Evolutionary conservation across 2,888 invertebrate species (phyloP).

Genomic region (Drosophila limbata): DNA sequence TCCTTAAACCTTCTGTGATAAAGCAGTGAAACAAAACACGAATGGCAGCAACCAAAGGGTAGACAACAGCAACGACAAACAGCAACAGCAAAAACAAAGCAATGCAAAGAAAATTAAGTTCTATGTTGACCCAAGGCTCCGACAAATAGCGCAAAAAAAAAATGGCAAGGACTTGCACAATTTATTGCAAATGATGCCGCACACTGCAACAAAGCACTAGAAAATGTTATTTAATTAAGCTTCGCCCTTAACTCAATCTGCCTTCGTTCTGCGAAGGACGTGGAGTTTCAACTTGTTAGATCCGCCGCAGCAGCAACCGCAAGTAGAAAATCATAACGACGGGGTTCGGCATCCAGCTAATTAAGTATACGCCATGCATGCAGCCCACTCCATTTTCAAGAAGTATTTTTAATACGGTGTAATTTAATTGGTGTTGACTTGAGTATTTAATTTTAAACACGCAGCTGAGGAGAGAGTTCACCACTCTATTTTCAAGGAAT

Average conservation of each 20-base stretch:
- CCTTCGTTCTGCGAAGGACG: slow-evolving; percentile 7
- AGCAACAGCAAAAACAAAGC: slow-evolving; percentile 7
- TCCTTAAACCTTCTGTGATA: slow-evolving; percentile 53
- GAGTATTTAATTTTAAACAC: not conserved
- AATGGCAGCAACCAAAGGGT: slow-evolving; percentile 41
- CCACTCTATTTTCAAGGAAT: slow-evolving; percentile 4
- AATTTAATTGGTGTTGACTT: slow-evolving; percentile 9
- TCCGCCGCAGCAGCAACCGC: slow-evolving; percentile 26
- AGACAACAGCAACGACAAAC: slow-evolving; percentile 12
- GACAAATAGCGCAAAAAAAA: slow-evolving; percentile 23
- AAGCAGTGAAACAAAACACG: slow-evolving; percentile 52
- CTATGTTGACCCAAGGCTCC: slow-evolving; percentile 48
- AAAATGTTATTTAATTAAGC: slow-evolving; percentile 66
- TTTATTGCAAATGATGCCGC: slow-evolving; percentile 55
- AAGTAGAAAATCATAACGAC: slow-evolving; percentile 24
- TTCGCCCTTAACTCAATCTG: slow-evolving; percentile 1
- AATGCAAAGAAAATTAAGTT: slow-evolving; percentile 48
- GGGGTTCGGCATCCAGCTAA: slow-evolving; percentile 50
- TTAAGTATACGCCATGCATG: slow-evolving; percentile 63
- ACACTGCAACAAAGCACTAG: slow-evolving; percentile 29
- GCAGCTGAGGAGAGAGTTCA: slow-evolving; percentile 3
- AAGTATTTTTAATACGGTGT: not conserved
- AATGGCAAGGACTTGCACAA: slow-evolving; percentile 49
- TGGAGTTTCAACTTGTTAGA: slow-evolving; percentile 51
- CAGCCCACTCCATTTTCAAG: slow-evolving; percentile 12